Percentiles rank a stretch among this genome's conserved stretches.
Conservation (phyloP, 2,797 vertebrate genomes). For the Gallinago stenura region DNA sequence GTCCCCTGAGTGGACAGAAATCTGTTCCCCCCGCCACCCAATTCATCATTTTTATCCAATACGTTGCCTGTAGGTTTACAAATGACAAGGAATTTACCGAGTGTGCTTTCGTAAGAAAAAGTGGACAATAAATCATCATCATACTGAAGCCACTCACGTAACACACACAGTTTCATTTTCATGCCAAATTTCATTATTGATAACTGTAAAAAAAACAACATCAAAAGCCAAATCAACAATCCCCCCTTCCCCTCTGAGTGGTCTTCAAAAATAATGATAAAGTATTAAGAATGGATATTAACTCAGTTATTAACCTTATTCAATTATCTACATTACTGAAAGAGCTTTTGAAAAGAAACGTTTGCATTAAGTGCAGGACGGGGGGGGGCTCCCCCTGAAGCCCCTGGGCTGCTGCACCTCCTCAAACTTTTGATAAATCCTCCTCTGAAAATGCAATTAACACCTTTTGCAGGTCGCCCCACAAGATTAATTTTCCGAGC, state of each 20-base stretch:
- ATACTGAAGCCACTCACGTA: neutral
- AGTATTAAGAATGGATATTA: neutral
- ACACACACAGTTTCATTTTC: neutral
- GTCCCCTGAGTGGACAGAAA: neutral
- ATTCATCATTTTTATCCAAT: neutral
- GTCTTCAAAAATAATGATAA: neutral
- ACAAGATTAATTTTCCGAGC: conserved; percentile 71
- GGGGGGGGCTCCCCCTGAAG: neutral
- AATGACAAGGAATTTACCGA: conserved; percentile 18
- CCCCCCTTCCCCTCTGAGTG: rapidly evolving
- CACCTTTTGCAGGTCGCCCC: conserved; percentile 65
- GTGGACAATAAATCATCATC: conserved; percentile 1
- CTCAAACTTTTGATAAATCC: conserved; percentile 61
- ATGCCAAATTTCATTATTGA: neutral
- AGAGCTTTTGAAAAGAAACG: neutral
- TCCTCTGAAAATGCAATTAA: conserved; percentile 59
- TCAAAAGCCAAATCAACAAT: neutral
- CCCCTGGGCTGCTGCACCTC: neutral
- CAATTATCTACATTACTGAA: neutral
- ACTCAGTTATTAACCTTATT: neutral
- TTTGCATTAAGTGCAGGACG: neutral
- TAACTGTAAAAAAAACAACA: neutral
- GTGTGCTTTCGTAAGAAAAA: conserved; percentile 7
- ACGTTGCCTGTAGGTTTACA: neutral
- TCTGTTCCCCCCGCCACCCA: neutral